phyloP scores from a whole-genome alignment of 1,140 invertebrate genomes.

The Trachymyrmex cornetzi region DNA sequence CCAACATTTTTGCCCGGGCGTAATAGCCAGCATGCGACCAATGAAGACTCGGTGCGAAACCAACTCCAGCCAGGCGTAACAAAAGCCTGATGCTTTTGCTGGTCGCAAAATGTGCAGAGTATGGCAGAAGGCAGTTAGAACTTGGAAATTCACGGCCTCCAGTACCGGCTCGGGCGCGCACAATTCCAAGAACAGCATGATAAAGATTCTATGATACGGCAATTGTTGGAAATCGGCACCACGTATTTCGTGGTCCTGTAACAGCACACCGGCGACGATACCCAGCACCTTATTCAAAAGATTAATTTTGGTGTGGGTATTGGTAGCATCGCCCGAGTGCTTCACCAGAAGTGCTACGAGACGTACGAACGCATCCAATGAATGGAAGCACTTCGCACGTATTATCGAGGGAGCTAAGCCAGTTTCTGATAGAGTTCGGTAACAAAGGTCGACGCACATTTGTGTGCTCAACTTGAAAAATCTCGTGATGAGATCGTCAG shows the following conservation, averaged over 20 bases:
- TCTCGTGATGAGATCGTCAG: conserved; percentile 98
- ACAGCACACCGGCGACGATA: conserved; percentile 97
- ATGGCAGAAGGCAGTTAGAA: conserved; percentile 96
- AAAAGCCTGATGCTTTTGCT: conserved; percentile 98
- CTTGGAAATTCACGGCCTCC: conserved; percentile 96
- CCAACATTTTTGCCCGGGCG: conserved; percentile 95
- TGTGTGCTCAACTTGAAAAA: conserved; percentile 99
- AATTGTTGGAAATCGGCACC: conserved; percentile 97
- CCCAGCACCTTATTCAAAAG: conserved; percentile 98
- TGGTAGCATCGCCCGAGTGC: conserved; percentile 95
- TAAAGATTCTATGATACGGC: conserved; percentile 98
- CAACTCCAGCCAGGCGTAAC: conserved; percentile 99
- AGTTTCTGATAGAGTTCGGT: conserved; percentile 90
- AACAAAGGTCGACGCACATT: conserved; percentile 98
- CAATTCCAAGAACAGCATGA: conserved; percentile 98
- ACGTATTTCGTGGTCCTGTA: conserved; percentile 97
- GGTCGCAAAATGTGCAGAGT: conserved; percentile 96
- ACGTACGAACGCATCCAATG: conserved; percentile 97
- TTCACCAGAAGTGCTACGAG: conserved; percentile 98
- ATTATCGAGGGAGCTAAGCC: conserved; percentile 89
- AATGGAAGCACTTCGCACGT: conserved; percentile 97
- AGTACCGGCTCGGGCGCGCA: conserved; percentile 97
- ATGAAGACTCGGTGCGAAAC: conserved; percentile 98
- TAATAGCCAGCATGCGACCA: conserved; percentile 96
- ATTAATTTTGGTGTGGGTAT: conserved; percentile 98